A percentile compares a stretch with the other conserved stretches of the same genome.
Conservation (phyloP, 2,888 invertebrate genomes). For the Drosophila testacea region DNA sequence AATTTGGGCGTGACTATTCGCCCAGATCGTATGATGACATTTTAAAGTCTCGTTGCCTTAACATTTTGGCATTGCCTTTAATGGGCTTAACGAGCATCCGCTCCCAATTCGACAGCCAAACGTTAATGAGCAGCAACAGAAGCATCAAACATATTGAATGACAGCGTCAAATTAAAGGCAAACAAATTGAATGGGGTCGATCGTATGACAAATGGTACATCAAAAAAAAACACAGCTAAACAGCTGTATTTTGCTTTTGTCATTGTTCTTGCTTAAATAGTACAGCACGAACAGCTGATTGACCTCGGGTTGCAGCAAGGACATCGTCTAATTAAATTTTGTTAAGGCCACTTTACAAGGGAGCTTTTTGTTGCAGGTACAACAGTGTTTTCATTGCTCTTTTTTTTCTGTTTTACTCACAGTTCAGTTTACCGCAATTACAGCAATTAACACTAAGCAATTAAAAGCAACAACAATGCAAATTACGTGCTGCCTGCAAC, state of each 20-base stretch:
- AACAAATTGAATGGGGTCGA: slow-evolving; percentile 44
- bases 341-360: slow-evolving; percentile 47
- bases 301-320: slow-evolving; percentile 61
- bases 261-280: background rate
- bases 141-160: slow-evolving; percentile 71
- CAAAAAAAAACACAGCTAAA: slow-evolving; percentile 24
- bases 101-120: slow-evolving; percentile 41
- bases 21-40: slow-evolving; percentile 50
- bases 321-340: slow-evolving; percentile 65
- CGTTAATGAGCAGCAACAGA: slow-evolving; percentile 46
- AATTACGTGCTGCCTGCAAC: slow-evolving; percentile 74
- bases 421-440: slow-evolving; percentile 79
- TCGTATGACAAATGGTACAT: slow-evolving; percentile 65
- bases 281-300: slow-evolving; percentile 39
- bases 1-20: slow-evolving; percentile 42
- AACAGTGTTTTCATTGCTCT: slow-evolving; percentile 12
- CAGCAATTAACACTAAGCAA: slow-evolving; percentile 80
- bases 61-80: slow-evolving; percentile 63
- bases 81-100: slow-evolving; percentile 75
- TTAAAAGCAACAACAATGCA: slow-evolving; percentile 80
- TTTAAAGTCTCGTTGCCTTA: slow-evolving; percentile 62
- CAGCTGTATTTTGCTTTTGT: slow-evolving; percentile 10
- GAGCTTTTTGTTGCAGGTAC: slow-evolving; percentile 16
- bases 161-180: slow-evolving; percentile 62
- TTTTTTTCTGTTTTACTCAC: slow-evolving; percentile 33